Base-by-base conservation (phyloP, 2,888 invertebrate species). In the Phlogophora meticulosa region DNA sequence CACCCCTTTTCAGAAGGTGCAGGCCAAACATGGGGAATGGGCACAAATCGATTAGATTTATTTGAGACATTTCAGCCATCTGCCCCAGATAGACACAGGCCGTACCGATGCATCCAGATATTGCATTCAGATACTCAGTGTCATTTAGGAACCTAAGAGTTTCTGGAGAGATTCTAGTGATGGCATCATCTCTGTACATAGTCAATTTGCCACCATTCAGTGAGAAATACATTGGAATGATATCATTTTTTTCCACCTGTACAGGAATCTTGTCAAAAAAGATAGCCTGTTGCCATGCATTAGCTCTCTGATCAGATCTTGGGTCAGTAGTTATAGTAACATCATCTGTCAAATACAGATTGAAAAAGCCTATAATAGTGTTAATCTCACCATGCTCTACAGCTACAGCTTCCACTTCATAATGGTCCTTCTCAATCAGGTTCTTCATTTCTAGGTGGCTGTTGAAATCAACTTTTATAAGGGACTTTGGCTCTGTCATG, bases 231-330 rank as follows among this genome's bases (percentile, higher is more conserved):
- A 93, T 70, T 67, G 87, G 81, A 59, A 95, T 67, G 24, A 81
- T 82, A 45, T 93, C 87, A 76, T 92, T 87, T 69, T 89, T 71
- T 57, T 85, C 72, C 2, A 92, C 86, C 58, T 63, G 53, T 67
- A 72, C 88, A 36, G 96, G 95, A 76, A 94, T 84, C 56, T 93
- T 90, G 68, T 96, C 91, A 89, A 96, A 97, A 87, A 97, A 97
- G 43, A 98, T 93, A 9, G 97, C 97, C 87, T 98, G 97, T 86
- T 98, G 98, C 98, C 98, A 98, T 82, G 98, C 98, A 72, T 96
- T 93, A 4, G 95, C 93, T 75, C 93, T 89, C 2, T 89, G 83
- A 7, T 90, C 88, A 34, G 92, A 90, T 63, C 88, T 92, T 2
- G 97, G 97, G 73, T 97, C 95, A 10, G 97, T 97, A 56, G 97